Conservation (phyloP, 2,888 invertebrate genomes). For the Euspilapteryx auroguttella region DNA sequence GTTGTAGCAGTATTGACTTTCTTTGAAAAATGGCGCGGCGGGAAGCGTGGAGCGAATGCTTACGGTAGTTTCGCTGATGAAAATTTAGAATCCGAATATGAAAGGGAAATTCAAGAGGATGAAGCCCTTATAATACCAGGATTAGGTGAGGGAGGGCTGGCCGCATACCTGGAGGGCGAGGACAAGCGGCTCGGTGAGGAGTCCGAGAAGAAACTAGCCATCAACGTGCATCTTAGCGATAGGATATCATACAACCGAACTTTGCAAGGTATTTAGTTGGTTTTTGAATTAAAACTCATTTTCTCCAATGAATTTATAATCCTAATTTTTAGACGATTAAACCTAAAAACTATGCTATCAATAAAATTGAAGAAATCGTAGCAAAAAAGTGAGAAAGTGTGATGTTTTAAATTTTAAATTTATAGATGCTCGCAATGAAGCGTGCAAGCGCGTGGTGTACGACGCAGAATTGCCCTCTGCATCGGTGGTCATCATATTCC, state of each 20-base stretch:
- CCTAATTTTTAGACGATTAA: background rate
- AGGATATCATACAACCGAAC: constrained; percentile 83
- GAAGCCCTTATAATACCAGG: constrained; percentile 67
- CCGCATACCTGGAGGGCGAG: constrained; percentile 66
- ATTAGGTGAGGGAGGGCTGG: constrained; percentile 70
- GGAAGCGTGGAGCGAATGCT: constrained; percentile 24
- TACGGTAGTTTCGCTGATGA: constrained; percentile 17
- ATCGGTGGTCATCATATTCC: constrained; percentile 85
- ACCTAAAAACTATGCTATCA: background rate
- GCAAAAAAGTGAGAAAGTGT: background rate
- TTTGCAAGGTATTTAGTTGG: constrained; percentile 53
- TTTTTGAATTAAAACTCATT: too few relatives aligned
- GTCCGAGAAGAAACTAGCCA: constrained; percentile 78
- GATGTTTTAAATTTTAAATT: constrained; percentile 4
- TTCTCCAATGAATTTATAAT: too few relatives aligned
- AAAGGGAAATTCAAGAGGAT: constrained; percentile 61
- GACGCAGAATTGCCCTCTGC: constrained; percentile 68
- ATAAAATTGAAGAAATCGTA: background rate
- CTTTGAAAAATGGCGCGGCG: constrained; percentile 46
- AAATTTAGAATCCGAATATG: constrained; percentile 20
- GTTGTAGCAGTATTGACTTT: constrained; percentile 29
- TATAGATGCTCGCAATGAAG: constrained; percentile 39
- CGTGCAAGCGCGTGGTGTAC: constrained; percentile 34
- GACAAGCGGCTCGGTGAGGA: constrained; percentile 70
- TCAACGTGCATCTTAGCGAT: constrained; percentile 88